phyloP scores from a whole-genome alignment of 2,113 vertebrate species.

The Verasper variegatus region DNA sequence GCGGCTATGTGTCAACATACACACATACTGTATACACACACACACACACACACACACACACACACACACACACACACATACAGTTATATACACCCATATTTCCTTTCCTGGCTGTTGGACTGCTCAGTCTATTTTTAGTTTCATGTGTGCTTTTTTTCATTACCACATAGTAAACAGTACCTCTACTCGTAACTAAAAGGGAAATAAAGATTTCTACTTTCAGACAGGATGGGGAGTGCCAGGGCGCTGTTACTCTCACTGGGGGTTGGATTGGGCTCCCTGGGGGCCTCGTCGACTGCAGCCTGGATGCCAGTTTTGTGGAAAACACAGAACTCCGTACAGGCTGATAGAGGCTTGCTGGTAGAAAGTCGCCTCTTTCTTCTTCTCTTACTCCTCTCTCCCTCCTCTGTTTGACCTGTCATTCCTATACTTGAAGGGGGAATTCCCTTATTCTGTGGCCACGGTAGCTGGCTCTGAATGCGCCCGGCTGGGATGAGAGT shows the following conservation, averaged over 20 bases:
- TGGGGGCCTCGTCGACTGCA: slow-evolving; percentile 18
- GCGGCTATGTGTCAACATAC: slow-evolving; percentile 35
- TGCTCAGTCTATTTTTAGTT: slow-evolving; percentile 63
- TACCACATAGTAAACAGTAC: slow-evolving; percentile 58
- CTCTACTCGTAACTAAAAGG: slow-evolving; percentile 41
- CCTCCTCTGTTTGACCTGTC: slow-evolving; percentile 80
- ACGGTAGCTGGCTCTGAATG: slow-evolving; percentile 65
- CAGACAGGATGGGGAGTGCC: slow-evolving; percentile 42
- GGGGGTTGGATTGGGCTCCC: slow-evolving; percentile 27
- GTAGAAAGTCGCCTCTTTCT: slow-evolving; percentile 29
- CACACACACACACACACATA: slow-evolving; percentile 26
- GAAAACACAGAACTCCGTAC: slow-evolving; percentile 24
- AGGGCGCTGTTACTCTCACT: slow-evolving; percentile 46
- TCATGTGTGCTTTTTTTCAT: slow-evolving; percentile 60
- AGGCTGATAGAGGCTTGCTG: slow-evolving; percentile 8
- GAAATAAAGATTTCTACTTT: slow-evolving; percentile 59
- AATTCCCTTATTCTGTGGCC: slow-evolving; percentile 65
- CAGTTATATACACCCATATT: slow-evolving; percentile 47
- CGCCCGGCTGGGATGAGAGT: slow-evolving; percentile 37
- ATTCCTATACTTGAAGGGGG: slow-evolving; percentile 73
- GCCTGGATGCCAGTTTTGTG: slow-evolving; percentile 35
- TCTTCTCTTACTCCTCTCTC: slow-evolving; percentile 34
- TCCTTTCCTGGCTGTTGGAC: slow-evolving; percentile 47
- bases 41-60: too few relatives aligned
- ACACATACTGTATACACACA: slow-evolving; percentile 30